A percentile compares a stretch with the other conserved stretches of the same genome.
Conservation (phyloP, 2,888 invertebrate genomes). For the Drosophila pseudotakahashii region DNA sequence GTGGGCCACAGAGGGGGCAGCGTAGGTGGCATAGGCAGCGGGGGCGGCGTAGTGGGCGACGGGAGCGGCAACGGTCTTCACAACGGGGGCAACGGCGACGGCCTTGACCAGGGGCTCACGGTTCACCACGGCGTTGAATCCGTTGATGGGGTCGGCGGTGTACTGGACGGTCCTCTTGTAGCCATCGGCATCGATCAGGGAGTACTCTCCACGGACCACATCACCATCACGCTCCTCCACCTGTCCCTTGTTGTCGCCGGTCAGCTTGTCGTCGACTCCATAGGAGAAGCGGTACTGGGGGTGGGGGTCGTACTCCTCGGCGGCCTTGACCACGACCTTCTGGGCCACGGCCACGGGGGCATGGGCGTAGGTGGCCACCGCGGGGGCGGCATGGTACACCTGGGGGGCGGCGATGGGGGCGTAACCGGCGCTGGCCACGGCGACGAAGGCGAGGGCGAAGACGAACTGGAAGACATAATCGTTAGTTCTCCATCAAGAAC, state of each 20-base stretch:
- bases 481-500: conserved; percentile 17
- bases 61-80: conserved; percentile 54
- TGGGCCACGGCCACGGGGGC: conserved; percentile 75
- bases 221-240: conserved; percentile 82
- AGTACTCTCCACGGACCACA: conserved; percentile 82
- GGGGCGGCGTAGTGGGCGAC: conserved; percentile 45
- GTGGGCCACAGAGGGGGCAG: conserved; percentile 49
- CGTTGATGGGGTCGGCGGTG: conserved; percentile 80
- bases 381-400: conserved; percentile 54
- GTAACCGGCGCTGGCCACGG: conserved; percentile 80
- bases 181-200: conserved; percentile 82
- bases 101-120: conserved; percentile 74
- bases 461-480: conserved; percentile 68
- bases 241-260: conserved; percentile 83
- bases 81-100: conserved; percentile 62
- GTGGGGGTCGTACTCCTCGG: conserved; percentile 80
- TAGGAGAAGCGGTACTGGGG: conserved; percentile 82
- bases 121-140: conserved; percentile 82
- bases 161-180: conserved; percentile 81
- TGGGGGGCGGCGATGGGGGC: conserved; percentile 62
- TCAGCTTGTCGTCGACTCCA: conserved; percentile 80
- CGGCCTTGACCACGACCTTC: conserved; percentile 72
- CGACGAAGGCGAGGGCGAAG: conserved; percentile 79
- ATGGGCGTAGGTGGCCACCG: conserved; percentile 55
- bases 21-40: conserved; percentile 9